Evolutionary conservation across 2,113 vertebrate species (phyloP).

Genomic region (Muntiacus reevesi): DNA sequence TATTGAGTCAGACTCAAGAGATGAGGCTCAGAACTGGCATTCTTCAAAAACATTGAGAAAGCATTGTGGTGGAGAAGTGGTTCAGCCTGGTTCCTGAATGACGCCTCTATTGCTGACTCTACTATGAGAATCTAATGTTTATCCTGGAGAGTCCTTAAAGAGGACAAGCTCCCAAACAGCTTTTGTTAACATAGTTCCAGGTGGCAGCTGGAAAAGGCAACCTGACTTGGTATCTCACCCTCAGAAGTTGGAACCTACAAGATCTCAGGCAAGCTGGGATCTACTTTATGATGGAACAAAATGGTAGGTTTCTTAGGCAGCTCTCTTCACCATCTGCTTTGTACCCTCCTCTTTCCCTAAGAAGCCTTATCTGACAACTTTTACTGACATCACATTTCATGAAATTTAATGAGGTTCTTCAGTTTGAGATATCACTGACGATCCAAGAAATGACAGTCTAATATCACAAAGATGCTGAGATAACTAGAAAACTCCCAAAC

Average conservation of each 20-base stretch:
- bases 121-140: background rate
- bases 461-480: rapidly evolving
- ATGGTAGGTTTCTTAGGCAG: background rate
- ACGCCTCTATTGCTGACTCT: background rate
- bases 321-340: background rate
- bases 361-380: background rate
- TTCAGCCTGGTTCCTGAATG: background rate
- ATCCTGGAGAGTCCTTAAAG: background rate
- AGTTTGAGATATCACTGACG: background rate
- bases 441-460: background rate
- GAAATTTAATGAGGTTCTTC: background rate
- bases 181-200: background rate
- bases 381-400: background rate
- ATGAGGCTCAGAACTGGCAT: background rate
- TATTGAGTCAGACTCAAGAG: background rate
- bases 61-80: background rate
- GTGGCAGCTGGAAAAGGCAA: too few relatives aligned
- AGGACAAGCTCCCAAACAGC: background rate
- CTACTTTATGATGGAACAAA: background rate
- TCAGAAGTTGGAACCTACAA: background rate
- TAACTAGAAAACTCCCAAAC: background rate
- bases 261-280: too few relatives aligned
- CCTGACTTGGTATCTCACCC: background rate
- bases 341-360: too few relatives aligned
- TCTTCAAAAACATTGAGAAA: background rate